Evolutionary conservation across 2,797 vertebrate species (phyloP), one percentile per base, ranked within the genome.

Genomic region (Arrhamphus sclerolepis): DNA sequence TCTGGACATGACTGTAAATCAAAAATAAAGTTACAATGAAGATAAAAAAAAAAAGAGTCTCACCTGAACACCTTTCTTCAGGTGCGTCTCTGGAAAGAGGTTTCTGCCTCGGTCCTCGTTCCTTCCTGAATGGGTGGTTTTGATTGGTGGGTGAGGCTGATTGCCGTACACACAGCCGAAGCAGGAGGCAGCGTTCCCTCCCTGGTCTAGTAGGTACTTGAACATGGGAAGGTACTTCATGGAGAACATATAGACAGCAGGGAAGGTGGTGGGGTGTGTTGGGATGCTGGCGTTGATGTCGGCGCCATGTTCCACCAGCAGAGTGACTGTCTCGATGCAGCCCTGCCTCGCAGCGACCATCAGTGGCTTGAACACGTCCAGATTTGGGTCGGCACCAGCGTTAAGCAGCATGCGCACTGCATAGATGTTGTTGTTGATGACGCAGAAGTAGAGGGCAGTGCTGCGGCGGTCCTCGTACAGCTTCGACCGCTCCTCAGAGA

Each of bases 391-490:
- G 20, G 96, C 97, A 0, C 96, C 96, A 0, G 95, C 94, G 22
- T 78, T 78, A 66, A 98, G 89, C 52, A 99, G 90, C 88, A 94
- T 86, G 31, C 82, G 75, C 0, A 92, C 91, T 0, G 94, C 94
- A 0, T 93, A 81, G 0, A 93, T 62, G 38, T 98, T 98, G 84
- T 94, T 94, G 81, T 97, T 98, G 68, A 91, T 85, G 58, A 98
- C 94, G 0, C 96, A 78, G 49, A 97, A 98, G 83, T 96, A 98
- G 34, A 98, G 94, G 0, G 91, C 83, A 0, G 94, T 95, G 72
- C 84, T 95, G 26, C 97, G 95, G 1, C 92, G 92, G 86, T 99
- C 97, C 79, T 97, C 95, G 0, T 97, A 98, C 53, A 97, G 89
- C 46, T 88, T 88, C 4, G 93, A 87, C 0, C 92, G 89, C 20